phyloP scores from a whole-genome alignment of 2,888 invertebrate species.

The Cryptosula pallasiana region DNA sequence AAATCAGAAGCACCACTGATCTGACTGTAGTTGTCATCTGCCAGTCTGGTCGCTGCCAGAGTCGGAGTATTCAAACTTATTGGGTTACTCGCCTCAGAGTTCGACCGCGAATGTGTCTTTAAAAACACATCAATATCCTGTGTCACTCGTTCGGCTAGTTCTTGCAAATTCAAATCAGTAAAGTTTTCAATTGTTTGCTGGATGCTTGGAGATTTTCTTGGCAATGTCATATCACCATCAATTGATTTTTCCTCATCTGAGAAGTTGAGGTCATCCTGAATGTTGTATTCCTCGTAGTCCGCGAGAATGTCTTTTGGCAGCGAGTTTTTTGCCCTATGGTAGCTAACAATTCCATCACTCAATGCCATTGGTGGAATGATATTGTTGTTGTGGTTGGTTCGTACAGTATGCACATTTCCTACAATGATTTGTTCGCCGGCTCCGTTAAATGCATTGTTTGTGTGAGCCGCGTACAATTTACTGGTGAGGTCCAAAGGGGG shows the following conservation, averaged over 20 bases:
- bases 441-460: background rate
- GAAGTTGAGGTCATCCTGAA: background rate
- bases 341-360: background rate
- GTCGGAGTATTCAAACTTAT: background rate
- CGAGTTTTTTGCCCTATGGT: background rate
- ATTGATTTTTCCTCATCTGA: constrained; percentile 3
- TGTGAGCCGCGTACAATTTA: background rate
- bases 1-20: background rate
- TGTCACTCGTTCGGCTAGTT: constrained; percentile 15
- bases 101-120: background rate
- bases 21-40: background rate
- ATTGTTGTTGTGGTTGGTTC: background rate
- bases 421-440: background rate
- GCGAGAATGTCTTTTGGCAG: background rate
- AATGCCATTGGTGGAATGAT: background rate
- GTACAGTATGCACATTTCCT: background rate
- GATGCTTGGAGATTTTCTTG: too few relatives aligned
- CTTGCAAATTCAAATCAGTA: background rate
- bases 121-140: background rate
- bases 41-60: background rate
- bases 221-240: too few relatives aligned
- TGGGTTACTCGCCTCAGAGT: background rate
- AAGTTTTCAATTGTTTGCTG: too few relatives aligned
- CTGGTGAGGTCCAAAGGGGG: background rate
- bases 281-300: constrained; percentile 1